Percentiles rank a stretch among this genome's conserved stretches.
These are phyloP conservation scores for Ephestia elutella DNA, from an alignment of 1,140 invertebrate species.

Conservation along the genomic window DNA sequence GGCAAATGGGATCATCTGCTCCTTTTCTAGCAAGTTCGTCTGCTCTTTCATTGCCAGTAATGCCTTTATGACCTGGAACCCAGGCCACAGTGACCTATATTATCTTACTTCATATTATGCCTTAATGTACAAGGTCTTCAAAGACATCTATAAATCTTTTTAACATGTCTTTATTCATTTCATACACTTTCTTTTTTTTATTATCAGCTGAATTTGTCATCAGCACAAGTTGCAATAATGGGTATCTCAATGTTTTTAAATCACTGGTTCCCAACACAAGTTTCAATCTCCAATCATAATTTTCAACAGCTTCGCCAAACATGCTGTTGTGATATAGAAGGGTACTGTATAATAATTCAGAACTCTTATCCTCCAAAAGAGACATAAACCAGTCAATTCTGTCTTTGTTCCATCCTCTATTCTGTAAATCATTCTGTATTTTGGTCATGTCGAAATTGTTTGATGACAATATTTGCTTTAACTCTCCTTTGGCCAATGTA, in stretches of 20 bases:
- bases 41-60: too few species aligned
- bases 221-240: not conserved
- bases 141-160: conserved; percentile 1
- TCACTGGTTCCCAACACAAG: conserved; percentile 8
- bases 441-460: conserved; percentile 1
- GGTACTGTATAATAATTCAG: not conserved
- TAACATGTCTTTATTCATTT: conserved; percentile 6
- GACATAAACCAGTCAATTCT: conserved; percentile 6
- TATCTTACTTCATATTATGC: too few species aligned
- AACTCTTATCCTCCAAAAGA: not conserved
- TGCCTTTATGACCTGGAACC: too few species aligned
- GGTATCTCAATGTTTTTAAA: conserved; percentile 10
- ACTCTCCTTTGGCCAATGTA: not conserved
- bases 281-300: conserved; percentile 7
- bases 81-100: too few species aligned
- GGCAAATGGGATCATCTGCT: too few species aligned
- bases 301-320: conserved; percentile 7
- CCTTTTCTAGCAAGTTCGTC: too few species aligned
- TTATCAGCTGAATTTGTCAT: conserved; percentile 1
- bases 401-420: not conserved
- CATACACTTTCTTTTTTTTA: conserved; percentile 4
- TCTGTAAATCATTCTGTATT: not conserved
- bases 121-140: not conserved
- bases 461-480: conserved; percentile 2
- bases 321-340: conserved; percentile 5